Conservation (phyloP, 2,113 vertebrate species). For the Glaucidium brasilianum region DNA sequence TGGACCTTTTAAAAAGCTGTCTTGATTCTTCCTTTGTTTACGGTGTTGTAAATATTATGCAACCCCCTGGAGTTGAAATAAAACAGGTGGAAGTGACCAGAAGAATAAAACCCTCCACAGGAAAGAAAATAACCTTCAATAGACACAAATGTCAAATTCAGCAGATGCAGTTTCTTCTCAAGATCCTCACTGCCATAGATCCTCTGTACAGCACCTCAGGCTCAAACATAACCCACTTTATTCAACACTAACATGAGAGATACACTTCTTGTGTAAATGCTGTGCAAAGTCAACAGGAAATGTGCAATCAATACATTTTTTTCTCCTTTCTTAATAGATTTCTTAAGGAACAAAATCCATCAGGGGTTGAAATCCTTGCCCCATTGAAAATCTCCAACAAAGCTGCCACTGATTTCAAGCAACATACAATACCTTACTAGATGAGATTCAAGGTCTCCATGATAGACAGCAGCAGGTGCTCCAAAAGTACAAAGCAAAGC, state of each 20-base stretch:
- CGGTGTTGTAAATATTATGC: neutral
- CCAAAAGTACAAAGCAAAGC: neutral
- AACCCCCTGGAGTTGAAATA: neutral
- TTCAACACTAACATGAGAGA: neutral
- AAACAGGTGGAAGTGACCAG: neutral
- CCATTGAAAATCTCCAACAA: neutral
- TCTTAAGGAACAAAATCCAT: neutral
- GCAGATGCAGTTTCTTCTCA: neutral
- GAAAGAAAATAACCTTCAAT: neutral
- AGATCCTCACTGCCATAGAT: neutral
- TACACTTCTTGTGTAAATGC: neutral
- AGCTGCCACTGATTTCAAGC: neutral
- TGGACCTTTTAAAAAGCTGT: neutral
- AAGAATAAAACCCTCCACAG: neutral
- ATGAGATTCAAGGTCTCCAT: neutral
- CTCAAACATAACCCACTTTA: neutral
- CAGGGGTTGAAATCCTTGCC: neutral
- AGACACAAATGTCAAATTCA: neutral
- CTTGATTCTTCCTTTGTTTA: neutral
- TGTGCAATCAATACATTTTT: neutral
- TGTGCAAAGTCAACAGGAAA: neutral
- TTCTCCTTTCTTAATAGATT: neutral
- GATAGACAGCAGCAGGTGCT: rapidly evolving
- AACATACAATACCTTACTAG: neutral
- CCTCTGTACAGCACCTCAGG: neutral